These are phyloP conservation scores for Acrocephalus arundinaceus DNA, from an alignment of 2,113 vertebrate genomes.

Conservation along the genomic window DNA sequence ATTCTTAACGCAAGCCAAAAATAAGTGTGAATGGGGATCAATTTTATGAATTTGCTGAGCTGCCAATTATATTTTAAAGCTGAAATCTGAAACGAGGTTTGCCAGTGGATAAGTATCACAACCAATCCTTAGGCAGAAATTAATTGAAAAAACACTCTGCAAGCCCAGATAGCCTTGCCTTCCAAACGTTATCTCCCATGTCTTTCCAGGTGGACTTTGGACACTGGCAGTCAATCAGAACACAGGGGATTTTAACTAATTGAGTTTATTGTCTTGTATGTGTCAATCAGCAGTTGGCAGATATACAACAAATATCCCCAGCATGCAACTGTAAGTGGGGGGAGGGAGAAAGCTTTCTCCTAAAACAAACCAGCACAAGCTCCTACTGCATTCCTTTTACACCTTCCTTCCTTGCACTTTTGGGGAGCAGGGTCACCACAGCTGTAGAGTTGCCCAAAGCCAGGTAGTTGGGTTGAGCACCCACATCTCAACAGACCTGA, in stretches of 20 bases:
- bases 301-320: neutral
- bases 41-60: conserved; percentile 68
- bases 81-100: conserved; percentile 49
- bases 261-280: neutral
- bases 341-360: accelerated
- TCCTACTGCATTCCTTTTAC: neutral
- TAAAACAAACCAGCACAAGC: neutral
- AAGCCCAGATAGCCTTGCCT: neutral
- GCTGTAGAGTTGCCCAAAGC: neutral
- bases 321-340: neutral
- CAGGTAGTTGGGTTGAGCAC: neutral
- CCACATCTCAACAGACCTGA: neutral
- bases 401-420: neutral
- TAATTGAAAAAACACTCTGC: neutral
- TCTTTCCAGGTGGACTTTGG: neutral
- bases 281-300: neutral
- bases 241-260: neutral
- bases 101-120: neutral
- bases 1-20: conserved; percentile 60
- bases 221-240: neutral
- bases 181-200: neutral
- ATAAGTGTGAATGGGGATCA: conserved; percentile 62
- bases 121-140: conserved; percentile 24
- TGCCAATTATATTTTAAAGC: conserved; percentile 67
- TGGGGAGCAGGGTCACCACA: neutral